These are phyloP conservation scores for Coreius guichenoti DNA, from an alignment of 2,797 vertebrate species.

Conservation along the genomic window DNA sequence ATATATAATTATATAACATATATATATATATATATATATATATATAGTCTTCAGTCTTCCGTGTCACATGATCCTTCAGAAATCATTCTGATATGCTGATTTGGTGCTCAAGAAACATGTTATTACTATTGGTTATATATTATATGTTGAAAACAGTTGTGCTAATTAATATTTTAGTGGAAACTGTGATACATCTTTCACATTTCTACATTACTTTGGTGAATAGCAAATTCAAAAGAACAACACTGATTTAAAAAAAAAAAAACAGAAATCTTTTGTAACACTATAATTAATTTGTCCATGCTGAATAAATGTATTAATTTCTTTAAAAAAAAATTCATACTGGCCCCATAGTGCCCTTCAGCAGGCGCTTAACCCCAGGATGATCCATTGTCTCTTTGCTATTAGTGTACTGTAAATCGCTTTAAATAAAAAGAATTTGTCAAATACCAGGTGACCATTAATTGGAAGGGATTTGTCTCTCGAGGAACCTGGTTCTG, in stretches of 20 bases:
- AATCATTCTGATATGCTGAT: too few species aligned
- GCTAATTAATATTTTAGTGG: too few species aligned
- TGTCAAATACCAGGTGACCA: conserved; percentile 12
- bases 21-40: too few species aligned
- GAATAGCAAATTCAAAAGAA: background rate
- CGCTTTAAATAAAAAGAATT: conserved; percentile 10
- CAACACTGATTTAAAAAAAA: too few species aligned
- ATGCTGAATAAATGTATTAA: background rate
- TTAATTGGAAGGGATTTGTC: background rate
- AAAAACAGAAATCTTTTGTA: background rate
- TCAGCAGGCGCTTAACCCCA: background rate
- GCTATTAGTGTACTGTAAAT: background rate
- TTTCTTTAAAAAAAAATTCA: background rate
- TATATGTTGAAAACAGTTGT: too few species aligned
- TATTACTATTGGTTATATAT: too few species aligned
- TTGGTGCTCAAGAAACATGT: too few species aligned
- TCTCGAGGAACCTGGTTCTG: background rate
- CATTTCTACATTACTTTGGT: too few species aligned
- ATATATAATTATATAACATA: too few species aligned
- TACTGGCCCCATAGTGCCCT: background rate
- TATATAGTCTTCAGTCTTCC: too few species aligned
- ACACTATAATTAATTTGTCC: background rate
- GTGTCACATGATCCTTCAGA: too few species aligned
- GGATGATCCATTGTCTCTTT: background rate
- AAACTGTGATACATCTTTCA: too few species aligned